Evolutionary conservation across 2,888 invertebrate genomes (phyloP), one percentile per base, ranked within the genome.

Genomic region (Xylophagus ater): DNA sequence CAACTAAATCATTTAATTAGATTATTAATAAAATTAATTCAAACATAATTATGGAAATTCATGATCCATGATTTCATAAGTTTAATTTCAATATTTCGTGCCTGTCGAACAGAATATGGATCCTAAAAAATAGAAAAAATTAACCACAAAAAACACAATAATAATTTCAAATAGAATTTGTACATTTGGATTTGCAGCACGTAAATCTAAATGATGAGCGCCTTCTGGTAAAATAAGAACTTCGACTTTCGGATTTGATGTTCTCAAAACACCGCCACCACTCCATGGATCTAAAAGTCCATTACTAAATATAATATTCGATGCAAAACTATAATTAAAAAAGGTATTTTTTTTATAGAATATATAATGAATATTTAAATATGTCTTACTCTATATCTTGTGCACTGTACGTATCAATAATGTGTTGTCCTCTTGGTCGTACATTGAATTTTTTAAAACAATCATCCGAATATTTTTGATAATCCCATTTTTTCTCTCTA

Each of bases 271-370:
- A 14, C 90, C 89, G 55, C 88, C 88, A 45, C 81, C 78, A 38
- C 81, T 78, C 89, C 89, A 90, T 1, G 89, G 89, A 63, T 90
- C 90, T 47, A 86, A 55, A 2, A 87, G 64, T 0, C 90, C 90
- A 58, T 89, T 89, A 51, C 88, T 88, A 58, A 81, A 83, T 6
- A 83, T 74, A 26, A 83, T 80, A 51, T 83, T 83, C 1, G 76
- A 74, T 0, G 74, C 74, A 0, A 71, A 65, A 18, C 51, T 52
- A 13, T 4, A 42, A 44, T 13, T 3, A 25, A 37, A 37, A n/a
- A n/a, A 23, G 5, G 77, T 76, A 51, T 77, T 76, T 42, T 68
- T 65, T 3, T 71, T 63, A n/a, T n/a, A n/a, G n/a, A n/a, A n/a
- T n/a, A n/a, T n/a, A n/a, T n/a, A n/a, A n/a, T n/a, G n/a, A n/a